Evolutionary conservation across 2,113 vertebrate genomes (phyloP).

Genomic region (Apodemus sylvaticus): DNA sequence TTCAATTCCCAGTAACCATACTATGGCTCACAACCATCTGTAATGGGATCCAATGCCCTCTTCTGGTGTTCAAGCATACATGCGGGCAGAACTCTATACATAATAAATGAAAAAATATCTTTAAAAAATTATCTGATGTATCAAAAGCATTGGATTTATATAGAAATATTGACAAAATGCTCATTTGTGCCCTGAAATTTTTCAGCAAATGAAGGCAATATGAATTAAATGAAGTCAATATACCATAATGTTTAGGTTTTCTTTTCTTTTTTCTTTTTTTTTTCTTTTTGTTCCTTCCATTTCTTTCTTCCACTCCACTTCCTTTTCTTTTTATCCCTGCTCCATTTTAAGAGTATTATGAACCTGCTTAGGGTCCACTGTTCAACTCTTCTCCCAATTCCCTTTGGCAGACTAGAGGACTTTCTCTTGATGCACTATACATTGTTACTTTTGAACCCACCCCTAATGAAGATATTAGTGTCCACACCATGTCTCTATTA

Average conservation of each 20-base stretch:
- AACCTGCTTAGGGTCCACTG: neutral
- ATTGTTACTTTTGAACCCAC: neutral
- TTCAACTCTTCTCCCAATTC: neutral
- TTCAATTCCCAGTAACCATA: too few species aligned
- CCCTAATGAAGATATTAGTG: neutral
- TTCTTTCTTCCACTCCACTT: neutral
- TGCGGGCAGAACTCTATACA: too few species aligned
- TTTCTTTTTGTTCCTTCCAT: neutral
- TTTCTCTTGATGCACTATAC: neutral
- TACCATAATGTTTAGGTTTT: neutral
- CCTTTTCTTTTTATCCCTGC: fast-evolving
- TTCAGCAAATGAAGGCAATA: constrained; percentile 9
- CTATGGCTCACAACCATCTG: too few species aligned
- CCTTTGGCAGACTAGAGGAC: neutral
- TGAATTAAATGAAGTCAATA: constrained; percentile 2
- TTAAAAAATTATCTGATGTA: neutral
- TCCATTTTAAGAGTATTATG: neutral
- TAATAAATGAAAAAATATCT: too few species aligned
- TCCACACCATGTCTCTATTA: neutral
- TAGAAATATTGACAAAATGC: neutral
- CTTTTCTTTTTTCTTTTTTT: too few species aligned
- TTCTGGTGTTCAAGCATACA: too few species aligned
- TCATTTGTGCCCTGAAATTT: constrained; percentile 7
- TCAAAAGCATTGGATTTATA: neutral
- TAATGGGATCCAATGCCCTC: too few species aligned